phyloP scores from a whole-genome alignment of 1,140 invertebrate species.

The Magallana gigas region DNA sequence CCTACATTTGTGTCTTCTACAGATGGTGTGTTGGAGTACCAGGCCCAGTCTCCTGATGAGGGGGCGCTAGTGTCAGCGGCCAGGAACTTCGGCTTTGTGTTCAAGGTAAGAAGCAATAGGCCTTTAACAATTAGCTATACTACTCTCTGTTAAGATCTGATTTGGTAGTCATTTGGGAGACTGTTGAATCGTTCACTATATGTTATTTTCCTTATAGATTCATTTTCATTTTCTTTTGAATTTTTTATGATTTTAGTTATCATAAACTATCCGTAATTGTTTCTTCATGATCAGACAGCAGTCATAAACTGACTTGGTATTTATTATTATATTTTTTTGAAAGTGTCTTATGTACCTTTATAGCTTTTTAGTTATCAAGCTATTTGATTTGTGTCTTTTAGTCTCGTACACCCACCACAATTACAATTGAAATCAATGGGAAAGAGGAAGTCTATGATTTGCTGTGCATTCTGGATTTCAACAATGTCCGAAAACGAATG shows the following conservation, averaged over 20 bases:
- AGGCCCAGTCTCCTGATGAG: conserved; percentile 98
- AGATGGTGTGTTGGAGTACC: conserved; percentile 86
- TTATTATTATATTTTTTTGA: no score
- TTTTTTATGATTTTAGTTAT: no score
- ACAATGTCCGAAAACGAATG: conserved; percentile 99
- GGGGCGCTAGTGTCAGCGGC: conserved; percentile 97
- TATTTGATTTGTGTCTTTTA: conserved; percentile 55
- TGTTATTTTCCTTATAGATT: no score
- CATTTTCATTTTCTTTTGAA: no score
- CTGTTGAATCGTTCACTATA: no score
- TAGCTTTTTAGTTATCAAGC: background rate
- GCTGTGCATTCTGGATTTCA: conserved; percentile 98
- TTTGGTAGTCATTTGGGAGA: no score
- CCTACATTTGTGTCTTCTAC: conserved; percentile 2
- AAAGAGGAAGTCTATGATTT: conserved; percentile 92
- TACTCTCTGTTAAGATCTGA: no score
- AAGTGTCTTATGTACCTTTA: background rate
- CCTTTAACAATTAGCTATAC: no score
- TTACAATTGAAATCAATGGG: conserved; percentile 79
- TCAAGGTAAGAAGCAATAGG: conserved; percentile 84
- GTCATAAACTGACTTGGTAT: no score
- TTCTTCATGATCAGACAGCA: no score
- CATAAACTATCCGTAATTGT: no score
- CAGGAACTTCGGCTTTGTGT: conserved; percentile 97
- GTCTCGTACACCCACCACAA: conserved; percentile 80